These are phyloP conservation scores for Pristionchus maxplancki DNA, from an alignment of 2,888 invertebrate genomes.

Conservation along the genomic window DNA sequence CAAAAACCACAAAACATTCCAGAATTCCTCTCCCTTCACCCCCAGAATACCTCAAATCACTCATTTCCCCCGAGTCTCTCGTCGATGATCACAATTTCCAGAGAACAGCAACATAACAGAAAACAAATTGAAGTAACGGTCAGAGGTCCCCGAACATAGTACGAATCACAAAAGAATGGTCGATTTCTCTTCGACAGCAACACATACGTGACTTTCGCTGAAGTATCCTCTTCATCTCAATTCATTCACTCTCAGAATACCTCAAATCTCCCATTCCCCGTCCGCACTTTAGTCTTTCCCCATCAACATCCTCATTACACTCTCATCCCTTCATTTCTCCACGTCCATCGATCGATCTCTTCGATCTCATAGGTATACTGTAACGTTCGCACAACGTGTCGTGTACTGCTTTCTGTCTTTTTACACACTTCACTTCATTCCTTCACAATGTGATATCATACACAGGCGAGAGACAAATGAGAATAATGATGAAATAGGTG, in stretches of 20 bases:
- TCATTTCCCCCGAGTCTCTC: too few species aligned
- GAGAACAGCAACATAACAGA: too few species aligned
- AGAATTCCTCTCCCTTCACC: not conserved
- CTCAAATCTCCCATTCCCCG: not conserved
- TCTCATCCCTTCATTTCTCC: not conserved
- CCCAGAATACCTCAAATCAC: not conserved
- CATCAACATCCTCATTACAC: constrained; percentile 48
- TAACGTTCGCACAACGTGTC: not conserved
- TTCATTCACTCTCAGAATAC: not conserved
- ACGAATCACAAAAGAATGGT: too few species aligned
- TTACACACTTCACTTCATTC: constrained; percentile 50
- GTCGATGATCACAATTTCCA: too few species aligned
- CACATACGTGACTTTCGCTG: too few species aligned
- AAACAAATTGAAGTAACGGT: too few species aligned
- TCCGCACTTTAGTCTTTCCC: not conserved
- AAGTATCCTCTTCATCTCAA: too few species aligned
- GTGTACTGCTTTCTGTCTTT: not conserved
- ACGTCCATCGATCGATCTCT: not conserved
- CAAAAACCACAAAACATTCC: constrained; percentile 10
- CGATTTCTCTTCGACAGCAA: too few species aligned
- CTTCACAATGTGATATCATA: constrained; percentile 47
- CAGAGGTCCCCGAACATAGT: too few species aligned
- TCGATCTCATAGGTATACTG: constrained; percentile 8
- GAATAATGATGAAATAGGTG: constrained; percentile 7
- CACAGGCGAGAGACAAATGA: constrained; percentile 40